Percentiles rank a stretch among this genome's conserved stretches.
phyloP scores from a whole-genome alignment of 2,113 vertebrate genomes.

The Empidonax traillii region DNA sequence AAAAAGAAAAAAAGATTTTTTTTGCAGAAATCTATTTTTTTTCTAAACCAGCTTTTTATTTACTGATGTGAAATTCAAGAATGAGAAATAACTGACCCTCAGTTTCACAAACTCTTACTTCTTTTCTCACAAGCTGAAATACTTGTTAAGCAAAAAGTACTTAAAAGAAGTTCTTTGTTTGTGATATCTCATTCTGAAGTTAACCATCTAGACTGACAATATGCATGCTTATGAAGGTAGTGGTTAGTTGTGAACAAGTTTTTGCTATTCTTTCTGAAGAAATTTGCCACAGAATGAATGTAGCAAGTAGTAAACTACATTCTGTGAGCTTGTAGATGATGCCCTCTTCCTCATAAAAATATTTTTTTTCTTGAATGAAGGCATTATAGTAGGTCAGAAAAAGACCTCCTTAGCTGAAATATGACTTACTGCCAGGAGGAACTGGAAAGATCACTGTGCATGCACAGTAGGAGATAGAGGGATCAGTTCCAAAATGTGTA shows the following conservation, averaged over 20 bases:
- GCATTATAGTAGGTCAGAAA: background rate
- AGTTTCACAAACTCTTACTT: background rate
- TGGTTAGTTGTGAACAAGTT: background rate
- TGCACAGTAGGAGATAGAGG: background rate
- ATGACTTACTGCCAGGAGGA: background rate
- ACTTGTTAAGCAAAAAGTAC: background rate
- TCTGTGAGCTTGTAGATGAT: background rate
- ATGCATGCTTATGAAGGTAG: background rate
- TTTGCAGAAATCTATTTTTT: background rate
- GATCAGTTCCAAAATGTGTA: background rate
- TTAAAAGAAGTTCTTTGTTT: background rate
- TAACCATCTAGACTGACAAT: background rate
- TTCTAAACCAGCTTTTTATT: background rate
- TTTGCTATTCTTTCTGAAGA: background rate
- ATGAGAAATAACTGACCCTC: background rate
- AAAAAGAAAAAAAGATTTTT: background rate
- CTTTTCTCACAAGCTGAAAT: background rate
- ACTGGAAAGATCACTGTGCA: background rate
- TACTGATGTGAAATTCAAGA: constrained; percentile 11
- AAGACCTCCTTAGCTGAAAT: background rate
- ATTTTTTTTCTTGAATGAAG: background rate
- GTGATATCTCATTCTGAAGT: background rate
- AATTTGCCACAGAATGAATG: background rate
- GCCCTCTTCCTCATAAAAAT: background rate
- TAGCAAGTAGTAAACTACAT: background rate